Conservation (phyloP, 2,888 invertebrate genomes). For the Papilio demoleus region DNA sequence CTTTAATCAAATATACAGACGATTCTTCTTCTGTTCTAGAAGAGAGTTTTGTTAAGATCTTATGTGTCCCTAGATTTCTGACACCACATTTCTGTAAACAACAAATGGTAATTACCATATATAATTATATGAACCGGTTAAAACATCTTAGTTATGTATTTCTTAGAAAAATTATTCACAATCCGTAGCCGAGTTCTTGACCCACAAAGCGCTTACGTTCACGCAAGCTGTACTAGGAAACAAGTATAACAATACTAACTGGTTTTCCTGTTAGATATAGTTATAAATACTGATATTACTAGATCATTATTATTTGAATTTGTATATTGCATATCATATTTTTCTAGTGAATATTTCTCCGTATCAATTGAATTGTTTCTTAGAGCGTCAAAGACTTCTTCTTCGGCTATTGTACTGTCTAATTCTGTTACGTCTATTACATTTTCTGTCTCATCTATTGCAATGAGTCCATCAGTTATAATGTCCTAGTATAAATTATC, state of each 20-base stretch:
- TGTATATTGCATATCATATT: too few relatives aligned
- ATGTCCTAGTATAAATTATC: not conserved
- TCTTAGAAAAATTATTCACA: slow-evolving; percentile 64
- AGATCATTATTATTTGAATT: too few relatives aligned
- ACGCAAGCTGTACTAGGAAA: slow-evolving; percentile 46
- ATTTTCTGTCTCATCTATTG: too few relatives aligned
- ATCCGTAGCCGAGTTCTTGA: slow-evolving; percentile 57
- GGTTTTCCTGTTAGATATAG: slow-evolving; percentile 22
- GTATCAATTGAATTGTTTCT: too few relatives aligned
- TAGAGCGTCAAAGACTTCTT: too few relatives aligned
- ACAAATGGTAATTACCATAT: not conserved
- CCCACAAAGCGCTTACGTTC: slow-evolving; percentile 47
- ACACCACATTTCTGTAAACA: not conserved
- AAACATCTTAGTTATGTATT: slow-evolving; percentile 15
- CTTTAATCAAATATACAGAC: too few relatives aligned
- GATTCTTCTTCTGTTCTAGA: too few relatives aligned
- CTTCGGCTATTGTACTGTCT: too few relatives aligned
- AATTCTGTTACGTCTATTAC: too few relatives aligned
- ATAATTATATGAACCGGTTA: not conserved
- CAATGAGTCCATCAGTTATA: not conserved
- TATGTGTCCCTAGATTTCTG: not conserved
- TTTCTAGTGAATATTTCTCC: too few relatives aligned
- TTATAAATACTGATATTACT: not conserved
- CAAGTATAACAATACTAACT: slow-evolving; percentile 23
- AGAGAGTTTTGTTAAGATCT: too few relatives aligned